Evolutionary conservation across 1,140 invertebrate genomes (phyloP).

Genomic region (Drosophila asahinai): DNA sequence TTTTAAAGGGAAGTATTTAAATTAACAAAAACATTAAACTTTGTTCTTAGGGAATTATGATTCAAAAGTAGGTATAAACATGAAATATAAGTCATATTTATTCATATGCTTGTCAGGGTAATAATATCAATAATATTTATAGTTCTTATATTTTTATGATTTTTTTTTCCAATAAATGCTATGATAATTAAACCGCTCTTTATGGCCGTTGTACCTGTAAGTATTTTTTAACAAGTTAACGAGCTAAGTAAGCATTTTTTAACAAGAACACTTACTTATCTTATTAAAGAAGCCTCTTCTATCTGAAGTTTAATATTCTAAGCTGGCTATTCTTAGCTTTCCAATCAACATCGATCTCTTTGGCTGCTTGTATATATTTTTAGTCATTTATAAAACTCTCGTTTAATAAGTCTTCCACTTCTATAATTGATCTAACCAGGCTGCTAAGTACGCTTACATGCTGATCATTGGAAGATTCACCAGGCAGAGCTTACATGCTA

Average conservation of each 20-base stretch:
- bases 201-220: no score
- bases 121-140: no score
- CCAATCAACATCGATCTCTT: constrained; percentile 18
- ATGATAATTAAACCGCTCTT: no score
- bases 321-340: not conserved
- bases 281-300: not conserved
- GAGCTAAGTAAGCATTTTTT: not conserved
- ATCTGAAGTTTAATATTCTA: not conserved
- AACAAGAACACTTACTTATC: not conserved
- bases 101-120: no score
- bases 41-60: not conserved
- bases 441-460: constrained; percentile 45
- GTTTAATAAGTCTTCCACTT: constrained; percentile 35
- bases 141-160: no score
- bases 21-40: no score
- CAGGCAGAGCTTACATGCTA: constrained; percentile 17
- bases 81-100: not conserved
- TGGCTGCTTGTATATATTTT: constrained; percentile 14
- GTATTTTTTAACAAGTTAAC: no score
- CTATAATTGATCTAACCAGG: constrained; percentile 48
- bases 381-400: constrained; percentile 35
- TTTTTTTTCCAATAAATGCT: no score
- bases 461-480: constrained; percentile 41
- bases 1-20: not conserved
- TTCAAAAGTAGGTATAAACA: not conserved